Evolutionary conservation across 1,140 invertebrate species (phyloP).

Genomic region (Drosophila mayri): DNA sequence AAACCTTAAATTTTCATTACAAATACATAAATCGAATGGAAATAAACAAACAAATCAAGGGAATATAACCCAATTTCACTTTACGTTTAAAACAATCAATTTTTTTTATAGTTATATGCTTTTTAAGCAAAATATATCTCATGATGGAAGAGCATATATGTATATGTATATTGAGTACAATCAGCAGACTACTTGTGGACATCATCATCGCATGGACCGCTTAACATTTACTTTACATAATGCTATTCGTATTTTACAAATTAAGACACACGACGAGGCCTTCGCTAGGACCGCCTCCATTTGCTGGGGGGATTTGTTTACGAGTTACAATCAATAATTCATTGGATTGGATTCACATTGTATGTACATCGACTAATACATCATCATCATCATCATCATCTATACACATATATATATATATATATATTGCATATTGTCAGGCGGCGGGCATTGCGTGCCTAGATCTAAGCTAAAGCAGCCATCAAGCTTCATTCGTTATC

Average conservation of each 20-base stretch:
- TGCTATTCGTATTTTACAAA: constrained; percentile 38
- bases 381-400: constrained; percentile 11
- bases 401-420: constrained; percentile 49
- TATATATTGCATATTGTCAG: constrained; percentile 60
- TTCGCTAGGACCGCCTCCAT: constrained; percentile 7
- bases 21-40: constrained; percentile 30
- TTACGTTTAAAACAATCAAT: constrained; percentile 33
- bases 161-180: constrained; percentile 20
- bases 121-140: constrained; percentile 26
- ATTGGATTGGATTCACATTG: constrained; percentile 48
- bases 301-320: constrained; percentile 44
- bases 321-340: constrained; percentile 42
- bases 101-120: constrained; percentile 25
- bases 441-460: constrained; percentile 55
- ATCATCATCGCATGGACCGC: constrained; percentile 28
- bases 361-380: constrained; percentile 67
- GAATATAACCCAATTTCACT: constrained; percentile 28
- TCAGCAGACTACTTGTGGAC: constrained; percentile 27
- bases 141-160: constrained; percentile 20
- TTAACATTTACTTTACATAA: constrained; percentile 49
- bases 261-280: constrained; percentile 29
- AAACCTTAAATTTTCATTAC: constrained; percentile 32
- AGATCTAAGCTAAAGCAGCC: constrained; percentile 56
- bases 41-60: constrained; percentile 21
- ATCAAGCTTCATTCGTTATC: constrained; percentile 49